A percentile compares a stretch with the other conserved stretches of the same genome.
Evolutionary conservation across 1,140 invertebrate species (phyloP).

Genomic region (Leptonema lineaticorne): DNA sequence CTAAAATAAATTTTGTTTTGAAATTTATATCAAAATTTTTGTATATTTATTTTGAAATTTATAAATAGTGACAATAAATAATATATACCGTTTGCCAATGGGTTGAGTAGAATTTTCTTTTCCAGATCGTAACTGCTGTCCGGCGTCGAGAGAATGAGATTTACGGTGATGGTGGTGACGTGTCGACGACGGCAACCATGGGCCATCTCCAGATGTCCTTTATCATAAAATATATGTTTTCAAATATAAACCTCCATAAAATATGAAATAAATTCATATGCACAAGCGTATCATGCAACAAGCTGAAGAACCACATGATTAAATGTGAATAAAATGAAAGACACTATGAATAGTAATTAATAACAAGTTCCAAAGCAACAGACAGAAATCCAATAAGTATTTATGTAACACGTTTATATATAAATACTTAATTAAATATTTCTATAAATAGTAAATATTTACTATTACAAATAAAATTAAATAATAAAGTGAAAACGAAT

Average conservation of each 20-base stretch:
- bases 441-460: too few species aligned
- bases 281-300: too few species aligned
- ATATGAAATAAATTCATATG: too few species aligned
- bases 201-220: conserved; percentile 26
- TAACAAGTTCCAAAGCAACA: too few species aligned
- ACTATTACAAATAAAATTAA: too few species aligned
- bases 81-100: conserved; percentile 60
- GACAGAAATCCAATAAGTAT: too few species aligned
- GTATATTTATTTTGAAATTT: not conserved
- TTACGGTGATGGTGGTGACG: conserved; percentile 65
- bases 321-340: too few species aligned
- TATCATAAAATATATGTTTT: conserved; percentile 43
- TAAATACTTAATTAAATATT: too few species aligned
- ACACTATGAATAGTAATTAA: too few species aligned
- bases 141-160: conserved; percentile 77
- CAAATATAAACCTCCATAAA: conserved; percentile 4
- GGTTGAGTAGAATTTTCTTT: conserved; percentile 50
- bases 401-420: too few species aligned
- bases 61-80: not conserved
- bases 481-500: too few species aligned
- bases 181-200: conserved; percentile 23
- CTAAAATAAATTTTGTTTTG: conserved; percentile 45
- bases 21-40: not conserved
- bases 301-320: too few species aligned
- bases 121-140: conserved; percentile 55